Base-by-base conservation (phyloP, 1,140 invertebrate genomes). In the Andrena cerasifolii region DNA sequence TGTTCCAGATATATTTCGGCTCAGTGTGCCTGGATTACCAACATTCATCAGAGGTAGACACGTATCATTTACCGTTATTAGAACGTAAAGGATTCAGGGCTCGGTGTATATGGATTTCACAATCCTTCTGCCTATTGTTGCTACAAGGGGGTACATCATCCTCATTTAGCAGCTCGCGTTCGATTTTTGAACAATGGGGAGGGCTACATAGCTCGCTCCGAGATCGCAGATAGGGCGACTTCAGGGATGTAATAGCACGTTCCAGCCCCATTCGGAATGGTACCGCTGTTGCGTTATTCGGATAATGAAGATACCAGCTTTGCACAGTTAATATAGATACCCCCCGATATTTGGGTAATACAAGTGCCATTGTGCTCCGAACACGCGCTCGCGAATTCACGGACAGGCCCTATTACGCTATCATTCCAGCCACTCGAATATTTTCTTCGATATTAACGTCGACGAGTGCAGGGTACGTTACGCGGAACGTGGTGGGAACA, bases 301-400 rank as follows among this genome's bases (percentile, higher is more conserved):
- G 63, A 59, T 76, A 68, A 76, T 68, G 73, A 68, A 68, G 65
- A 66, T 75, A 75, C 58, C 73, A 53, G 73, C 28, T 75, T 58
- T 56, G 51, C 36, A 49, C 65, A 51, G 63, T 68, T 76, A 67
- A 76, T 76, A 76, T n/a, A 53, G 65, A 68, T 68, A 74, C 43
- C 16, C 40, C 53, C 36, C 56, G 63, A 76, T 76, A 68, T 76
- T 76, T 76, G 65, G 62, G 59, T 56, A 75, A 75, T 67, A 75
- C 65, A 49, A 76, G 73, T 76, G 53, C 24, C 31, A 76, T 76
- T 59, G 40, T 68, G 65, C 47, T 28, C 56, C 28, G 65, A 16
- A 28, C 28, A 67, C 51, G 14, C 28, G 26, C 6, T 26, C 28
- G 36, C n/a, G 21, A 67, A 75, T 75, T 65, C 54, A 67, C 26